phyloP scores from a whole-genome alignment of 2,797 vertebrate genomes.

The Ceryle rudis region DNA sequence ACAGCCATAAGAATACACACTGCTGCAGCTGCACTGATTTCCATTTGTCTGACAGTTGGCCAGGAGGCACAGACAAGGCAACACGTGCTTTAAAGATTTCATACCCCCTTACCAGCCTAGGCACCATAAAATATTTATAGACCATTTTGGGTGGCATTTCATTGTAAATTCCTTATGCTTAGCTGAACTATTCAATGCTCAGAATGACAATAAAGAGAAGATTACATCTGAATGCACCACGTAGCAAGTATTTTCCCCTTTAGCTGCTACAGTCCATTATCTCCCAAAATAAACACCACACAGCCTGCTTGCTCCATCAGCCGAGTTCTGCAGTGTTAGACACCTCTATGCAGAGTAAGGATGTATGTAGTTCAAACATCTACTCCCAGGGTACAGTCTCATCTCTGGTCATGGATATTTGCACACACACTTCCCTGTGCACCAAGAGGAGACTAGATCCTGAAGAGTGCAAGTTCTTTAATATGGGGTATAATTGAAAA shows the following conservation, averaged over 20 bases:
- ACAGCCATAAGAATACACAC: fast-evolving
- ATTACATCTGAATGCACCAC: conserved; percentile 7
- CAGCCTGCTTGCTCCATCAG: not conserved
- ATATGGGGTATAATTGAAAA: not conserved
- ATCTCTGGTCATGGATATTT: not conserved
- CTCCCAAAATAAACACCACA: not conserved
- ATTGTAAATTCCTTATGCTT: conserved; percentile 45
- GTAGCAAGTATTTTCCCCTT: not conserved
- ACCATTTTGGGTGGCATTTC: conserved; percentile 7
- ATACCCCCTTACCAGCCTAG: conserved; percentile 13
- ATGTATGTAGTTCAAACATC: not conserved
- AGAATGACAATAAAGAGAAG: conserved; percentile 40
- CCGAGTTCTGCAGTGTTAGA: not conserved
- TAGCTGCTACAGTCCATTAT: not conserved
- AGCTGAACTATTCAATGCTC: conserved; percentile 32
- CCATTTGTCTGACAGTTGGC: not conserved
- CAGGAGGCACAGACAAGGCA: conserved; percentile 9
- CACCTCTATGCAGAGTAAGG: not conserved
- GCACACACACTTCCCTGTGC: not conserved
- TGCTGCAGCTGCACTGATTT: not conserved
- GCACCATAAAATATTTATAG: conserved; percentile 37
- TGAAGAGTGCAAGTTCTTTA: not conserved
- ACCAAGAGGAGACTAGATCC: not conserved
- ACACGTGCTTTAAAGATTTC: not conserved
- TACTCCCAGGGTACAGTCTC: not conserved